Base-by-base conservation (phyloP, 2,888 invertebrate genomes). In the Doris montereyensis region DNA sequence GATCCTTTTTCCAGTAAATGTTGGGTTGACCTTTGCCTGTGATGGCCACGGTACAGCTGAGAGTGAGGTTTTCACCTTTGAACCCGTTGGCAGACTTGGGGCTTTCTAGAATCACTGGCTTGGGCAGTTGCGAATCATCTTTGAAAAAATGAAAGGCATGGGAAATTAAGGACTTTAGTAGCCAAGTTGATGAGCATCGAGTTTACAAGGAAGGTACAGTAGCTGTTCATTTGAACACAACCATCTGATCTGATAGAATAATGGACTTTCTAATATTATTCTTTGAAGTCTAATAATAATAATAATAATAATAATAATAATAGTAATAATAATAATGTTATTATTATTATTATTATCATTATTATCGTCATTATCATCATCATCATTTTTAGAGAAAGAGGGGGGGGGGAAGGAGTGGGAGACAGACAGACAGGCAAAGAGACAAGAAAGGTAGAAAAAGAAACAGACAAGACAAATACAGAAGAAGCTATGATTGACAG, bases 1-100 rank as follows among this genome's bases (percentile, higher is more conserved):
- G 96, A 89, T 97, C 96, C 89, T 96, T 96, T 88, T 95, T 95
- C 98, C 98, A 98, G 83, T 94, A 93, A 89, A 97, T 96, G 82
- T 93, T 77, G 5, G 81, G 81, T 21, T 77, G 70, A 21, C 34
- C 74, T 57, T 80, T 94, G 65, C 95, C 94, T 68, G 89, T 90
- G 81, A 90, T 90, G 82, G 95, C 95, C 1, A 97, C 97, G 82
- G 94, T 94, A 91, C 97, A 98, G 81, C 94, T 93, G 85, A 98
- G 92, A 67, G 95, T 95, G 5, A 96, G 94, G 87, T 96, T 95
- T 81, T 94, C 94, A n/a, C 96, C 96, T 91, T 95, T 96, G 79
- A 97, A 94, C n/a, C 96, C 95, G 89, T 96, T 94, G 91, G 95
- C 95, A 75, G 95, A 94, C 86, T 93, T 94, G 0, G 97, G 97